Conservation (phyloP, 2,113 vertebrate species). For the Etheostoma cragini region DNA sequence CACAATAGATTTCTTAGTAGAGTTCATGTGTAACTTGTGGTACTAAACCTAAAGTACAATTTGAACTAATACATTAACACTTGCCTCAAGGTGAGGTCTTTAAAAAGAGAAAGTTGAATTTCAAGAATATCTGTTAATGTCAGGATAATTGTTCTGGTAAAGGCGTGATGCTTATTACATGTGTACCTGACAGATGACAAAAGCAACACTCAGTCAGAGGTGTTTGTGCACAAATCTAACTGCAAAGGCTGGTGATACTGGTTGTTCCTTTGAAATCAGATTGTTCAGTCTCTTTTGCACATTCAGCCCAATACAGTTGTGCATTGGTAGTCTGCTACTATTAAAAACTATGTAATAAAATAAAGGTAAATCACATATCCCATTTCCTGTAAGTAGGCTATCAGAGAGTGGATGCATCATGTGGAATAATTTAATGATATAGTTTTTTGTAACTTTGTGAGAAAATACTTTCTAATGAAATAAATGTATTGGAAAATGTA, state of each 20-base stretch:
- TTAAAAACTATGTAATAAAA: slow-evolving; percentile 1
- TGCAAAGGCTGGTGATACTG: slow-evolving; percentile 40
- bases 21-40: not conserved
- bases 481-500: too few relatives aligned
- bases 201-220: not conserved
- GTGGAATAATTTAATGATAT: not conserved
- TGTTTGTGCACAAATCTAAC: slow-evolving; percentile 15
- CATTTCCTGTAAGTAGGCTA: not conserved
- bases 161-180: not conserved
- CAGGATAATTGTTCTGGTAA: not conserved
- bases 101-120: not conserved
- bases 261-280: slow-evolving; percentile 44
- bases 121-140: not conserved
- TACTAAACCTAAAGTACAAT: not conserved
- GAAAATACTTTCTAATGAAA: not conserved
- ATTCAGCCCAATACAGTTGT: not conserved
- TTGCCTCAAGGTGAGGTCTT: not conserved
- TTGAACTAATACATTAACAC: not conserved
- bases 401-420: not conserved
- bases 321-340: not conserved
- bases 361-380: not conserved
- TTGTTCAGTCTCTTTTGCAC: not conserved
- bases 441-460: not conserved
- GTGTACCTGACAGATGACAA: not conserved
- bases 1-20: too few relatives aligned